These are phyloP conservation scores for Xylophagus ater DNA, from an alignment of 2,888 invertebrate species.

Conservation along the genomic window DNA sequence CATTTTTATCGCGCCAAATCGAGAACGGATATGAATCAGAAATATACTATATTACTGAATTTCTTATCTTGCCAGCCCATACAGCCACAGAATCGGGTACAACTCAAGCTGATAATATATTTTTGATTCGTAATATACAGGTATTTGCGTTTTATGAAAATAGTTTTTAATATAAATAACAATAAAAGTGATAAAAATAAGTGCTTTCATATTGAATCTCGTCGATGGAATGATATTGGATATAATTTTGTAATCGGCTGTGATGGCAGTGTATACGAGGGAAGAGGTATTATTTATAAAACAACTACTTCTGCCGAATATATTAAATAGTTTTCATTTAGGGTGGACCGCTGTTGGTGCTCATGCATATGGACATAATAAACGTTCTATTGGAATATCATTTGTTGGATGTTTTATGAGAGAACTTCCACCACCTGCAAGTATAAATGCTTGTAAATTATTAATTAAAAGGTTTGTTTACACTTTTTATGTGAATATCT, in stretches of 20 bases:
- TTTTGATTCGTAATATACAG: constrained; percentile 41
- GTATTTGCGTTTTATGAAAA: constrained; percentile 19
- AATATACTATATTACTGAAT: neutral
- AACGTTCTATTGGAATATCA: constrained; percentile 41
- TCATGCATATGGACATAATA: constrained; percentile 45
- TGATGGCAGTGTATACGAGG: constrained; percentile 47
- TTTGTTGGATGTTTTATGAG: constrained; percentile 45
- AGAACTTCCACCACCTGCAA: constrained; percentile 36
- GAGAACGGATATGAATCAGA: neutral
- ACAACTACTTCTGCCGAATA: too few species aligned
- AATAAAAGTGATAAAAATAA: constrained; percentile 13
- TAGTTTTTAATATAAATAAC: neutral
- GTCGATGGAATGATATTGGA: constrained; percentile 43
- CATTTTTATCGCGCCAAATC: too few species aligned
- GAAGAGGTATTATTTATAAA: constrained; percentile 39
- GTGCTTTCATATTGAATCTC: constrained; percentile 43
- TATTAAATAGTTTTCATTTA: neutral
- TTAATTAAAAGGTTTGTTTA: constrained; percentile 31
- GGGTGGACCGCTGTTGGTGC: constrained; percentile 45
- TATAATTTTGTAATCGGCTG: constrained; percentile 48
- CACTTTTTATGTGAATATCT: neutral
- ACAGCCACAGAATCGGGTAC: constrained; percentile 42
- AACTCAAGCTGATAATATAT: constrained; percentile 40
- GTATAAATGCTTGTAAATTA: constrained; percentile 38
- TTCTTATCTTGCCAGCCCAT: constrained; percentile 32